Conservation (phyloP, 2,888 invertebrate species). For the Drosophila conformis region DNA sequence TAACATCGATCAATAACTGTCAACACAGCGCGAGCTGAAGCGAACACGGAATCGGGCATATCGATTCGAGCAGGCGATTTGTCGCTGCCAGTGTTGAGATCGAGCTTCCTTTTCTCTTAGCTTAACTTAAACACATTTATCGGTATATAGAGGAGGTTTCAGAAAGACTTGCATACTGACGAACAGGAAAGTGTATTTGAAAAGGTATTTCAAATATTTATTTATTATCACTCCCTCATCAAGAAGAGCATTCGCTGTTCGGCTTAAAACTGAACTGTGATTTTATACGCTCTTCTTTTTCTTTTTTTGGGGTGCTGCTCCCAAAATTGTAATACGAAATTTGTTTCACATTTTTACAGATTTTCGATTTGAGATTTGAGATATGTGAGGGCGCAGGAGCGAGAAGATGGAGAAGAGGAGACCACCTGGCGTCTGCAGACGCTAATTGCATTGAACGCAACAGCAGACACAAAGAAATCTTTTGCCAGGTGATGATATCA, state of each 20-base stretch:
- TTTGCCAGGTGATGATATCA: constrained; percentile 78
- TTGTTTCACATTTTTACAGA: constrained; percentile 54
- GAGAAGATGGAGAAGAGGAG: constrained; percentile 31
- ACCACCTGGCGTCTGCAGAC: constrained; percentile 72
- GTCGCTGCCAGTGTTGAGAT: fast-evolving
- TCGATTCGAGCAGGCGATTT: background rate
- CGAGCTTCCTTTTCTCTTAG: background rate
- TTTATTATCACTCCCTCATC: background rate
- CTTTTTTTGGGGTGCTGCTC: constrained; percentile 51
- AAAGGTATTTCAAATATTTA: background rate
- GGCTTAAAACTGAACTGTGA: background rate
- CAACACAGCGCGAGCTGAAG: constrained; percentile 50
- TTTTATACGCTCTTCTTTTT: constrained; percentile 4
- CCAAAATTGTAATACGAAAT: constrained; percentile 65
- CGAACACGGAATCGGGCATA: constrained; percentile 14
- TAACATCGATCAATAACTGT: constrained; percentile 80
- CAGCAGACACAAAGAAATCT: constrained; percentile 57
- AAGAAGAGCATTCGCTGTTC: constrained; percentile 42
- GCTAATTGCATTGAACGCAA: constrained; percentile 73
- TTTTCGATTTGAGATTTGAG: constrained; percentile 63
- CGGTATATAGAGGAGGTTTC: background rate
- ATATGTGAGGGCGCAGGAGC: constrained; percentile 24
- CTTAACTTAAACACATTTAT: background rate
- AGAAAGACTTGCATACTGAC: background rate
- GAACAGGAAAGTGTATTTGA: background rate